Evolutionary conservation across 1,140 invertebrate species (phyloP).

Genomic region (Mactra quadrangularis): DNA sequence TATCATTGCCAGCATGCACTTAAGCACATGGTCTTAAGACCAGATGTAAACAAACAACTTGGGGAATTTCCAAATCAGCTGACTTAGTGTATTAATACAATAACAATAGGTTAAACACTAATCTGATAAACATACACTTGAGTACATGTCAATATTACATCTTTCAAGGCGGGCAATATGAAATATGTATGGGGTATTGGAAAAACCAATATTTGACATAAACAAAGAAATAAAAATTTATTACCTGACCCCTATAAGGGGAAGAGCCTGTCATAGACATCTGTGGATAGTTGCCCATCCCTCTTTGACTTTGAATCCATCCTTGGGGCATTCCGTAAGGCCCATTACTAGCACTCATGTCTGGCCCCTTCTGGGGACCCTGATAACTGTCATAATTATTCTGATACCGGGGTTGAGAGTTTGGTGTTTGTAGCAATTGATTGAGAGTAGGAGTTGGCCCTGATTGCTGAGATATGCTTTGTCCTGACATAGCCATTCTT

Average conservation of each 20-base stretch:
- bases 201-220: constrained; percentile 39
- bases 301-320: constrained; percentile 73
- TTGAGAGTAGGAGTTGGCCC: constrained; percentile 95
- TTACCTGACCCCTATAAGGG: constrained; percentile 75
- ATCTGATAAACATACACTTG: constrained; percentile 52
- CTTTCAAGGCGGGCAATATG: constrained; percentile 67
- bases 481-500: constrained; percentile 85
- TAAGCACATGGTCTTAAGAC: constrained; percentile 45
- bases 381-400: constrained; percentile 82
- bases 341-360: constrained; percentile 65
- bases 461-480: constrained; percentile 88
- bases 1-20: constrained; percentile 54
- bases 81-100: constrained; percentile 13
- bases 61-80: constrained; percentile 45
- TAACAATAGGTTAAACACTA: constrained; percentile 38
- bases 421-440: constrained; percentile 92
- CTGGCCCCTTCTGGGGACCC: constrained; percentile 71
- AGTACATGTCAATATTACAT: constrained; percentile 52
- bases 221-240: constrained; percentile 48
- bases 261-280: constrained; percentile 65
- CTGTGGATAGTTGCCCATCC: constrained; percentile 75
- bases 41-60: constrained; percentile 56
- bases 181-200: constrained; percentile 49
- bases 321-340: constrained; percentile 70
- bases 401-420: constrained; percentile 85